Percentiles rank a stretch among this genome's conserved stretches.
These are phyloP conservation scores for Yponomeuta plumbellus DNA, from an alignment of 2,888 invertebrate genomes.

Conservation along the genomic window DNA sequence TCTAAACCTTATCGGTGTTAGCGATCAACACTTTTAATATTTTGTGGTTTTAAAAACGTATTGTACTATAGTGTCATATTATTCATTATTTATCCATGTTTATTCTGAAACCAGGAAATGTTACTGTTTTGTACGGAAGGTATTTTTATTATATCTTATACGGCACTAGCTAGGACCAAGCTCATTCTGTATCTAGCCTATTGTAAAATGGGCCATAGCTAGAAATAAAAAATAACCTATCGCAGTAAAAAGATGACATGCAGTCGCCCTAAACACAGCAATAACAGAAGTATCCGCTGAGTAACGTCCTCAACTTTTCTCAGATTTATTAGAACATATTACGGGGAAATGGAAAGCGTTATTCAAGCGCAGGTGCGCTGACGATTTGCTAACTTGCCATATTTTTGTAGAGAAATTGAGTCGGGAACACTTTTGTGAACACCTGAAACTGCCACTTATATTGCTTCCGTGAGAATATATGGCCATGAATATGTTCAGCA, in stretches of 20 bases:
- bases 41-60: too few species aligned
- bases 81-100: too few species aligned
- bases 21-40: too few species aligned
- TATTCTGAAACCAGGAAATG: too few species aligned
- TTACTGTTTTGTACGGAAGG: too few species aligned
- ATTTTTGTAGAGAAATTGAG: conserved; percentile 67
- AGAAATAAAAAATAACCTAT: neutral
- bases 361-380: conserved; percentile 71
- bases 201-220: too few species aligned
- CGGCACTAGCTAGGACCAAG: too few species aligned
- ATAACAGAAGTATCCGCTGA: conserved; percentile 39
- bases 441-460: conserved; percentile 24
- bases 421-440: conserved; percentile 37
- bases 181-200: too few species aligned
- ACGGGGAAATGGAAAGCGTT: conserved; percentile 64
- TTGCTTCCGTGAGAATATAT: conserved; percentile 7
- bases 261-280: conserved; percentile 31
- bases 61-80: too few species aligned
- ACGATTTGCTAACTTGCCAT: conserved; percentile 71
- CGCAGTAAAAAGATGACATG: neutral
- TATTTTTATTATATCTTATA: too few species aligned
- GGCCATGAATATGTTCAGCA: neutral
- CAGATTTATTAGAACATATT: conserved; percentile 68
- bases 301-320: conserved; percentile 55
- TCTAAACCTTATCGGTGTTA: too few species aligned